Evolutionary conservation across 2,113 vertebrate genomes (phyloP), one percentile per base, ranked within the genome.

Genomic region (Furnarius figulus): DNA sequence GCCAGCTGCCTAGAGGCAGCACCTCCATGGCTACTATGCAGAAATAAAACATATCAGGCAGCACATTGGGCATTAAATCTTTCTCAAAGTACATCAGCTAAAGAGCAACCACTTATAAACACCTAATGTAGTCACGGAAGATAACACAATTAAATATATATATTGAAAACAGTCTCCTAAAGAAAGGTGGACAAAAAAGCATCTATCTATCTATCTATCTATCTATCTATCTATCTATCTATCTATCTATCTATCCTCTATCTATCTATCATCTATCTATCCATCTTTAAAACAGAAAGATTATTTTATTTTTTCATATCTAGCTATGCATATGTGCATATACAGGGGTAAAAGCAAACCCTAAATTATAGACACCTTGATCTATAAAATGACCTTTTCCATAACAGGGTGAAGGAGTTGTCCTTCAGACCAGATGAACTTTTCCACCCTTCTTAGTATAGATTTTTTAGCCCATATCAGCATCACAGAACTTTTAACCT

Each of bases 1-100:
- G 46, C 53, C 87, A 94, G 90, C 67, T 92, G 95, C 85, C 76
- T 89, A 58, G 40, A 89, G 78, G 83, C 76, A 93, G 65, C 74
- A 93, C 58, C 93, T 94, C 59, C 33, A 44, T 2, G 24, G 83
- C 28, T 85, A 31, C 52, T 79, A 18, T 4, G 22, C 33, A 58
- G 65, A 73, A 95, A 50, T 68, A 82, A 95, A 90, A 50, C 37
- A 62, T n/a, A 90, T 42, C 52, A 68, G 46, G 53, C 63, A 90
- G 44, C 53, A 83, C 30, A 33, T 0, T 33, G 28, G 52, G 22
- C 37, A 72, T 73, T 77, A 79, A 84, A 83, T 62, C 49, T 62
- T 89, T 61, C 50, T 71, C 23, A 76, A 95, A 71, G 71, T 35
- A n/a, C n/a, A 20, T 44, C 73, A 37, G 30, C 44, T 87, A 19